A percentile compares a stretch with the other conserved stretches of the same genome.
These are phyloP conservation scores for Actinia equina DNA, from an alignment of 64 coral and sea anemone species.

Conservation along the genomic window DNA sequence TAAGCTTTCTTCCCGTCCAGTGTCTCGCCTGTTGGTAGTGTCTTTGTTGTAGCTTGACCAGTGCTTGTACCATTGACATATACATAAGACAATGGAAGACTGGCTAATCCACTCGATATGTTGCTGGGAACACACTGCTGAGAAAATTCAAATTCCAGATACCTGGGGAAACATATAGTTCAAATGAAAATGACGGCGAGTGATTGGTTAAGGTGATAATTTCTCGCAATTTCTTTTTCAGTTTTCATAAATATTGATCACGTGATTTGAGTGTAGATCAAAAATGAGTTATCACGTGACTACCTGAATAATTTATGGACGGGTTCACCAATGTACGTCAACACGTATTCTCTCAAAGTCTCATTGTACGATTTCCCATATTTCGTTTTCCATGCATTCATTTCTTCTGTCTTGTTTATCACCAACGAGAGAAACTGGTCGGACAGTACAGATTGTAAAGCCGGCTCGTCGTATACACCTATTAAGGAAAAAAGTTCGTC, in stretches of 20 bases:
- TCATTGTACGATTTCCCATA: constrained; percentile 34
- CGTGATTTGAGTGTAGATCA: no score
- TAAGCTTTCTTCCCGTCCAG: constrained; percentile 42
- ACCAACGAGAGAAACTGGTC: constrained; percentile 9
- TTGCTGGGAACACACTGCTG: constrained; percentile 43
- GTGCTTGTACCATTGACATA: constrained; percentile 37
- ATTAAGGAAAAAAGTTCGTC: constrained; percentile 50
- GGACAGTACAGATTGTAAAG: background rate
- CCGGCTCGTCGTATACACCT: constrained; percentile 27
- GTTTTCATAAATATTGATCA: no score
- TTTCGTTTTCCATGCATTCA: background rate
- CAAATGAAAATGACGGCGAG: constrained; percentile 68
- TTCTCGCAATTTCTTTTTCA: no score
- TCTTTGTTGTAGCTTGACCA: background rate
- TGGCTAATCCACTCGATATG: constrained; percentile 56
- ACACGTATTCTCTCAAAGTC: constrained; percentile 14
- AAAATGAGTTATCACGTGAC: no score
- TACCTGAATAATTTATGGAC: no score
- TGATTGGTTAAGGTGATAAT: constrained; percentile 54
- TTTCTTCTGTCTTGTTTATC: no score
- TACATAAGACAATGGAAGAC: constrained; percentile 33
- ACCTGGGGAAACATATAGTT: no score
- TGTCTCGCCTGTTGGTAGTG: constrained; percentile 11
- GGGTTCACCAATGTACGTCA: no score
- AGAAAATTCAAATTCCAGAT: constrained; percentile 29